Evolutionary conservation across 2,797 vertebrate species (phyloP).

Genomic region (Molossus molossus): DNA sequence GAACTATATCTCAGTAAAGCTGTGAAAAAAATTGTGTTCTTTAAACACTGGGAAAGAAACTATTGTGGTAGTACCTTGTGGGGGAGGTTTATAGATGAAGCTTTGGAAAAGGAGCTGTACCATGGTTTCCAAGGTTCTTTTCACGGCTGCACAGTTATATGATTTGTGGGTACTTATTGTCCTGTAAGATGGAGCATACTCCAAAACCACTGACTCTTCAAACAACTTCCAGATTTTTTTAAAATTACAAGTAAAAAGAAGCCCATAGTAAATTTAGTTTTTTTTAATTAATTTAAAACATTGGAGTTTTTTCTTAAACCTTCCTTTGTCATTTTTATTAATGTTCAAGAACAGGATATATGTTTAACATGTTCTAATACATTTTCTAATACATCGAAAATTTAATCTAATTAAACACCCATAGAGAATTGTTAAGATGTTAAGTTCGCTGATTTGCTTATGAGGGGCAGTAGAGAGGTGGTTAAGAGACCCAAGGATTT

Average conservation of each 20-base stretch:
- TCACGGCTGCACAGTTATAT: neutral
- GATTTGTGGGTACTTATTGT: neutral
- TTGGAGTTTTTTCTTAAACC: neutral
- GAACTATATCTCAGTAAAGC: neutral
- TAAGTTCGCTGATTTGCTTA: neutral
- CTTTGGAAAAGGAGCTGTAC: neutral
- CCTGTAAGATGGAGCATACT: neutral
- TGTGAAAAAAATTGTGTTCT: neutral
- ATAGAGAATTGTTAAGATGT: constrained; percentile 7
- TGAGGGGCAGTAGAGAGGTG: neutral
- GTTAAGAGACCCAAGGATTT: neutral
- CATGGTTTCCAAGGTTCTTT: neutral
- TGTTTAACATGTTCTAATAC: neutral
- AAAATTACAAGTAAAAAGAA: constrained; percentile 34
- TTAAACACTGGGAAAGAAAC: neutral
- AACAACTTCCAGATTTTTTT: neutral
- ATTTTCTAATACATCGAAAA: constrained; percentile 17
- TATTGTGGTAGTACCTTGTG: neutral
- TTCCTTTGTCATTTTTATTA: constrained; percentile 45
- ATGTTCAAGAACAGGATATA: neutral
- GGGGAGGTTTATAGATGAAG: neutral
- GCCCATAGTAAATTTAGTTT: neutral
- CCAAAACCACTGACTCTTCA: neutral
- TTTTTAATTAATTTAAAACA: constrained; percentile 57
- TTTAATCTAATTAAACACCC: constrained; percentile 12